These are phyloP conservation scores for Isichthys henryi DNA, from an alignment of 2,113 vertebrate genomes.

Conservation along the genomic window DNA sequence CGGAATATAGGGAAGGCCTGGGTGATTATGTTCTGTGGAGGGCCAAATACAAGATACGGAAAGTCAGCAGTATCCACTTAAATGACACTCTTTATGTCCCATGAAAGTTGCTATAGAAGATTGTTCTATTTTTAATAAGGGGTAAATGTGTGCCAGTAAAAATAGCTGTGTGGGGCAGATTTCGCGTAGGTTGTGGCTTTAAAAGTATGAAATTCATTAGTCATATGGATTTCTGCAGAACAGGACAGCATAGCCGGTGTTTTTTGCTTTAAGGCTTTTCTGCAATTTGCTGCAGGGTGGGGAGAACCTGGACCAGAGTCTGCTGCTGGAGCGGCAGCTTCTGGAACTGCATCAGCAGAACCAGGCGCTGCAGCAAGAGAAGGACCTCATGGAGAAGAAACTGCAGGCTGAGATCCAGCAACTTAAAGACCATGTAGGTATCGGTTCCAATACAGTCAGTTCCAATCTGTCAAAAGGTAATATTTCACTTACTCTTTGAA, in stretches of 20 bases:
- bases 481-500: background rate
- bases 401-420: conserved; percentile 31
- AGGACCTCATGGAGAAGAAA: conserved; percentile 39
- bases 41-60: background rate
- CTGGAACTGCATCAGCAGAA: conserved; percentile 41
- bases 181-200: background rate
- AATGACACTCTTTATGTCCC: background rate
- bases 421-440: conserved; percentile 41
- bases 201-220: background rate
- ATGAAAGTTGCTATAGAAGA: background rate
- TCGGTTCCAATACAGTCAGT: background rate
- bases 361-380: conserved; percentile 27
- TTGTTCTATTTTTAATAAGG: background rate
- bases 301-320: conserved; percentile 20
- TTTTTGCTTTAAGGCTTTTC: background rate
- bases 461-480: background rate
- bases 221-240: background rate
- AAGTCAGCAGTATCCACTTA: background rate
- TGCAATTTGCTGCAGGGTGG: conserved; percentile 28
- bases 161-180: background rate
- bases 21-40: background rate
- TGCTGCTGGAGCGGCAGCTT: conserved; percentile 37
- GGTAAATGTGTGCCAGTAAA: background rate
- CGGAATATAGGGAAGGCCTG: background rate
- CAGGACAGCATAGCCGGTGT: background rate